A percentile compares a stretch with the other conserved stretches of the same genome.
Conservation (phyloP, 2,888 invertebrate genomes). For the Anaspis maculata region DNA sequence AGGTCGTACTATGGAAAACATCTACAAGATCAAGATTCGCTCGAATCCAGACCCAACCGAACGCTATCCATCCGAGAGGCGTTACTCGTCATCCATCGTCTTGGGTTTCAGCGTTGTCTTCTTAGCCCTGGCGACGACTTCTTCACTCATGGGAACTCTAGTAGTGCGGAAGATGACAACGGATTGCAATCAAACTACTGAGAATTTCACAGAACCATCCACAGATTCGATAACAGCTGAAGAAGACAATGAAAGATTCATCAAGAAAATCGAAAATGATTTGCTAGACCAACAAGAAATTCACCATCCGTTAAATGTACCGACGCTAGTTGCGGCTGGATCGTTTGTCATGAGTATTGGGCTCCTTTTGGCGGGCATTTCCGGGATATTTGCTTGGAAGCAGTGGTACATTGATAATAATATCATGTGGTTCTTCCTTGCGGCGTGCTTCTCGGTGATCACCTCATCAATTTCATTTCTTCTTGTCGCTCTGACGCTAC, state of each 20-base stretch:
- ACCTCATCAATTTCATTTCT: constrained; percentile 41
- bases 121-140: constrained; percentile 50
- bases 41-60: constrained; percentile 51
- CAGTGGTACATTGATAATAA: constrained; percentile 60
- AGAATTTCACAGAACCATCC: constrained; percentile 9
- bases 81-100: constrained; percentile 60
- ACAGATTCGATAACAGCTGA: too few species aligned
- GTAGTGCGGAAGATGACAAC: constrained; percentile 31
- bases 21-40: constrained; percentile 59
- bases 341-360: constrained; percentile 47
- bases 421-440: constrained; percentile 53
- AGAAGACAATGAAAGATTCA: constrained; percentile 11
- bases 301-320: constrained; percentile 20
- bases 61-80: constrained; percentile 57
- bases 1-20: too few species aligned
- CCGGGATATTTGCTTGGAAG: constrained; percentile 54
- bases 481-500: constrained; percentile 16
- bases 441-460: constrained; percentile 47
- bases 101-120: constrained; percentile 57
- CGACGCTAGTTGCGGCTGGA: constrained; percentile 38
- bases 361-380: constrained; percentile 45
- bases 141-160: constrained; percentile 49
- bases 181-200: constrained; percentile 6
- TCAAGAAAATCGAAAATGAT: constrained; percentile 19
- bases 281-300: too few species aligned